These are phyloP conservation scores for Spermophilus dauricus DNA, from an alignment of 2,113 vertebrate species.

Conservation along the genomic window DNA sequence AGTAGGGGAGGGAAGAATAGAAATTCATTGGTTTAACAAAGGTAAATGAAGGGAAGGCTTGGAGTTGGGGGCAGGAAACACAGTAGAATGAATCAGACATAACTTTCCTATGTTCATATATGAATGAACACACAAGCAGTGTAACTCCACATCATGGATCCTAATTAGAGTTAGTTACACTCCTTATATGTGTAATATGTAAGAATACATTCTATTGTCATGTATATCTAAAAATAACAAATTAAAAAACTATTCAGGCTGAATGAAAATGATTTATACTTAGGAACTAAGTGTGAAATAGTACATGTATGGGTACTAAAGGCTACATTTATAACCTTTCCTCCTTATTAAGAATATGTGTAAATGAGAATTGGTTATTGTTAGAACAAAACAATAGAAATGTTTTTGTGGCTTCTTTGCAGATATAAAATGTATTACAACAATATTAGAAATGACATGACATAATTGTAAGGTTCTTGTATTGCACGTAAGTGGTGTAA, in stretches of 20 bases:
- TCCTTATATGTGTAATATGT: no score
- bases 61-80: no score
- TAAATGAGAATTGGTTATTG: neutral
- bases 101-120: no score
- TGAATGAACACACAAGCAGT: no score
- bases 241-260: neutral
- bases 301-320: neutral
- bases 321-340: neutral
- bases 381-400: neutral
- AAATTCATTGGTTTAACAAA: no score
- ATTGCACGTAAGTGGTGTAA: neutral
- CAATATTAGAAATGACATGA: neutral
- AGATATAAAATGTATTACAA: neutral
- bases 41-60: no score
- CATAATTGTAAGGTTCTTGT: neutral
- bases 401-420: neutral
- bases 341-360: neutral
- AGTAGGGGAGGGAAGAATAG: no score
- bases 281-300: neutral
- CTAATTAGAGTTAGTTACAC: no score
- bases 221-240: no score
- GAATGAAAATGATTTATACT: neutral
- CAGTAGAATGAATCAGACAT: no score
- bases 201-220: no score
- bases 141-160: no score